Percentiles rank a stretch among this genome's conserved stretches.
phyloP scores from a whole-genome alignment of 1,140 invertebrate species.

The Papilio dardanus region DNA sequence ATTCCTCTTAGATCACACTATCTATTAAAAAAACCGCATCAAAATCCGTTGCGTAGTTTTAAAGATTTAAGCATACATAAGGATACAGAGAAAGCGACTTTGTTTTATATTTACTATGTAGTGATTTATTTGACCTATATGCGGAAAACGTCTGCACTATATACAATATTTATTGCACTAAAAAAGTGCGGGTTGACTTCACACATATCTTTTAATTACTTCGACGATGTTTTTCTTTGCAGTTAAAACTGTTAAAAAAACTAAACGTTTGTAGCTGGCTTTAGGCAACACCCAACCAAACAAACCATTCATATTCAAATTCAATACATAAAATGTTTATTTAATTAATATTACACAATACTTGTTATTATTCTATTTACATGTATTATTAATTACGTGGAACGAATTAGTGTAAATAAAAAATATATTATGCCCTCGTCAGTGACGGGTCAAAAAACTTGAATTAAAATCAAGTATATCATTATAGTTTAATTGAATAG shows the following conservation, averaged over 20 bases:
- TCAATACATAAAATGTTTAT: conserved; percentile 20
- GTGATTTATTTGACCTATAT: conserved; percentile 4
- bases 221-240: no score
- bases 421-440: neutral
- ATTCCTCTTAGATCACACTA: no score
- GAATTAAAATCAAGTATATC: neutral
- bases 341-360: conserved; percentile 21
- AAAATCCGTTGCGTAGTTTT: no score
- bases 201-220: neutral
- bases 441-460: neutral
- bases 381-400: conserved; percentile 9
- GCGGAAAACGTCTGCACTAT: neutral
- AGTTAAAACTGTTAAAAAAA: no score
- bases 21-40: no score
- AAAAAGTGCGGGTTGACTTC: no score
- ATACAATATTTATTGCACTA: neutral
- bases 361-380: conserved; percentile 3
- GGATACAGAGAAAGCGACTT: no score
- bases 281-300: neutral
- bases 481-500: no score
- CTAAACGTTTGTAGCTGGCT: no score
- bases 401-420: neutral
- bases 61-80: no score
- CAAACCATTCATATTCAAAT: conserved; percentile 7
- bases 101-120: no score